Evolutionary conservation across 2,797 vertebrate genomes (phyloP).

Genomic region (Peromyscus nudipes): DNA sequence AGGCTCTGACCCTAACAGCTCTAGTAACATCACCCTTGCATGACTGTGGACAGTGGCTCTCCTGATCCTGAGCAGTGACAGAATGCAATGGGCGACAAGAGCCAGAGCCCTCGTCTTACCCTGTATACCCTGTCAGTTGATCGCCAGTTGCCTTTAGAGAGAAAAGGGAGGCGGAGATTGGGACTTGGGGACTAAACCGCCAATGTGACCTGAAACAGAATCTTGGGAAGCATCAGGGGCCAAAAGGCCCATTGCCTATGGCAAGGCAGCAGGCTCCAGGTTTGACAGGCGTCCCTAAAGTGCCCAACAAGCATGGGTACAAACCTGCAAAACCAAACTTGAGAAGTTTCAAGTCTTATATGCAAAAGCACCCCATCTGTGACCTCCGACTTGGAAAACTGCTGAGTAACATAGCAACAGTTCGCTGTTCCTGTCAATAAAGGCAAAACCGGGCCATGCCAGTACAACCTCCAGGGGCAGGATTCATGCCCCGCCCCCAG

Average conservation of each 20-base stretch:
- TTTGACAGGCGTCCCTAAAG: not conserved
- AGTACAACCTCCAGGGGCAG: too few relatives aligned
- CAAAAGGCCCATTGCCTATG: not conserved
- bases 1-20: not conserved
- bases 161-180: accelerated
- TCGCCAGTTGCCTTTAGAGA: not conserved
- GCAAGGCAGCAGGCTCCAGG: not conserved
- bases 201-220: not conserved
- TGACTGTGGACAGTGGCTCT: not conserved
- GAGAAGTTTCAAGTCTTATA: not conserved
- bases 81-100: too few relatives aligned
- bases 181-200: not conserved
- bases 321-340: too few relatives aligned
- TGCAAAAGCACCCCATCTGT: not conserved
- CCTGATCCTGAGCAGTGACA: not conserved
- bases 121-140: not conserved
- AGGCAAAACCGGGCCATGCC: not conserved
- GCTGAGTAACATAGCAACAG: accelerated
- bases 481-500: accelerated
- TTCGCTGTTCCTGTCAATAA: accelerated
- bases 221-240: accelerated
- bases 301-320: not conserved
- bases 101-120: not conserved
- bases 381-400: not conserved
- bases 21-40: too few relatives aligned